These are phyloP conservation scores for Cyanistes caeruleus DNA, from an alignment of 2,113 vertebrate genomes.

Conservation along the genomic window DNA sequence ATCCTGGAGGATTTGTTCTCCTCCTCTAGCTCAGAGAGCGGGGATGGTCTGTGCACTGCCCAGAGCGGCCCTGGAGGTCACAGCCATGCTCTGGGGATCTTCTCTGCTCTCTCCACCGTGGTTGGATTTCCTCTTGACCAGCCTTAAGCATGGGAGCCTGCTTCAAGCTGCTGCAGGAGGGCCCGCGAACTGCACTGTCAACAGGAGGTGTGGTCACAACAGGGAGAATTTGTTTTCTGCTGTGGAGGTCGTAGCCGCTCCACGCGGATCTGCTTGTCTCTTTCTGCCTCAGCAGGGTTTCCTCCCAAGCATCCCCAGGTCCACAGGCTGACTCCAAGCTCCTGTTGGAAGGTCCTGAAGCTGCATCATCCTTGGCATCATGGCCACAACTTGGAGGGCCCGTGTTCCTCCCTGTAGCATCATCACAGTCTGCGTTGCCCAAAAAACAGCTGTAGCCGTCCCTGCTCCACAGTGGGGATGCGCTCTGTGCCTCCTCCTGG, in stretches of 20 bases:
- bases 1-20: too few species aligned
- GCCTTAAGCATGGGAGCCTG: too few species aligned
- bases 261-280: background rate
- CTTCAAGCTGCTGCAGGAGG: too few species aligned
- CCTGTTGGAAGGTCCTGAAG: background rate
- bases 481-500: background rate
- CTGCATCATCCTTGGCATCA: background rate
- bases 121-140: too few species aligned
- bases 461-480: background rate
- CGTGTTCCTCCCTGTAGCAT: too few species aligned
- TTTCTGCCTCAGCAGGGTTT: background rate
- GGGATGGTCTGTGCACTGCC: too few species aligned
- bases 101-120: too few species aligned
- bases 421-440: background rate
- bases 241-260: background rate
- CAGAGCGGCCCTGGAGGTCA: too few species aligned
- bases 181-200: too few species aligned
- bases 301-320: background rate
- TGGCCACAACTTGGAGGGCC: background rate
- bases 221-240: background rate
- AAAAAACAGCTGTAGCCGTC: fast-evolving
- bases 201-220: too few species aligned
- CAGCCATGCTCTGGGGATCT: too few species aligned
- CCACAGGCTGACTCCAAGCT: background rate
- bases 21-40: too few species aligned